Percentiles rank a stretch among this genome's conserved stretches.
These are phyloP conservation scores for Anguilla marmorata DNA, from an alignment of 2,797 vertebrate species.

Conservation along the genomic window DNA sequence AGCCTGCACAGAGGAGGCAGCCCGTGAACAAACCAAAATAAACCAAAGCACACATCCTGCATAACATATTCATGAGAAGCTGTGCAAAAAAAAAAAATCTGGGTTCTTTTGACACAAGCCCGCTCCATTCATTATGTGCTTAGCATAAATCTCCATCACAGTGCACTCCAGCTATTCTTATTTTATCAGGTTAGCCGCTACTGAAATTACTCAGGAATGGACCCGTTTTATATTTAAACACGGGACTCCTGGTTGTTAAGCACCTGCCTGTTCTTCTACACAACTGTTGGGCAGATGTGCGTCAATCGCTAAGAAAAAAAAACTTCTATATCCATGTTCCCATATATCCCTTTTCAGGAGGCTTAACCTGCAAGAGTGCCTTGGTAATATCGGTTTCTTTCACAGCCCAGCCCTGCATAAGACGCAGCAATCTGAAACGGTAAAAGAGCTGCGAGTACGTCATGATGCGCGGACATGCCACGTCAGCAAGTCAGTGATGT, in stretches of 20 bases:
- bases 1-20: background rate
- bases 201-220: too few relatives aligned
- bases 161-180: background rate
- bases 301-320: too few relatives aligned
- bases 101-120: background rate
- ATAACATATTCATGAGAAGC: background rate
- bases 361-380: background rate
- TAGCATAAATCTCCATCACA: background rate
- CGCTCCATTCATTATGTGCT: background rate
- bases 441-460: background rate
- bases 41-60: background rate
- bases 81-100: background rate
- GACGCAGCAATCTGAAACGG: background rate
- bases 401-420: background rate
- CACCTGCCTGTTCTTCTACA: too few relatives aligned
- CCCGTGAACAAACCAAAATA: background rate
- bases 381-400: background rate
- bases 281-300: too few relatives aligned
- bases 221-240: too few relatives aligned
- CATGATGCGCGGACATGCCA: background rate
- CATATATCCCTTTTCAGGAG: background rate
- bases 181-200: background rate
- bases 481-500: background rate
- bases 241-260: too few relatives aligned
- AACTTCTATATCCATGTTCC: background rate